Conservation (phyloP, 2,797 vertebrate species). For the Myotis myotis region DNA sequence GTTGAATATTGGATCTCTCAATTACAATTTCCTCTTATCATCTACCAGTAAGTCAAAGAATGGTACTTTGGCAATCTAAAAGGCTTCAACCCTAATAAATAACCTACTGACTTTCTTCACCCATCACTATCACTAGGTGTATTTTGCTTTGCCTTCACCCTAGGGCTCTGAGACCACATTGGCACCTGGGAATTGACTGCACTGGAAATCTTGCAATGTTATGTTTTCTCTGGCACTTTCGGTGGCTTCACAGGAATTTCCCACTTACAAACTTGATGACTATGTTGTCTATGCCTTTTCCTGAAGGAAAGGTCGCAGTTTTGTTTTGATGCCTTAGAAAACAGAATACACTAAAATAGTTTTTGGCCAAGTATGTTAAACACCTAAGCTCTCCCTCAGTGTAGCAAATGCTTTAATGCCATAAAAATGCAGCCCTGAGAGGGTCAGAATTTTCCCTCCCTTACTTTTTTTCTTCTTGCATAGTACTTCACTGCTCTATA, state of each 20-base stretch:
- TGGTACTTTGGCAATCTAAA: background rate
- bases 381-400: background rate
- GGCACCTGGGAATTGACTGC: background rate
- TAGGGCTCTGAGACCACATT: background rate
- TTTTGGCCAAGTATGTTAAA: constrained; percentile 27
- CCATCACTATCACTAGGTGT: background rate
- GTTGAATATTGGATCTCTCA: background rate
- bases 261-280: background rate
- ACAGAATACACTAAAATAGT: constrained; percentile 1
- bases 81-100: background rate
- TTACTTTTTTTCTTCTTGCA: background rate
- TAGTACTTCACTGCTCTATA: background rate
- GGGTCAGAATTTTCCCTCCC: background rate
- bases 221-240: background rate
- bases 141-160: background rate
- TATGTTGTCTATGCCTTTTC: constrained; percentile 26
- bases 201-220: background rate
- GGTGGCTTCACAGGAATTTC: constrained; percentile 2
- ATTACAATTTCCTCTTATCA: background rate
- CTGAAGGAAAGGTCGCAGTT: constrained; percentile 54
- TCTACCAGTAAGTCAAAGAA: constrained; percentile 31
- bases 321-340: constrained; percentile 62
- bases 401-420: background rate
- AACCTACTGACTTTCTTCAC: background rate
- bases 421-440: background rate